Conservation (phyloP, 2,113 vertebrate species). For the Amphilophus citrinellus region DNA sequence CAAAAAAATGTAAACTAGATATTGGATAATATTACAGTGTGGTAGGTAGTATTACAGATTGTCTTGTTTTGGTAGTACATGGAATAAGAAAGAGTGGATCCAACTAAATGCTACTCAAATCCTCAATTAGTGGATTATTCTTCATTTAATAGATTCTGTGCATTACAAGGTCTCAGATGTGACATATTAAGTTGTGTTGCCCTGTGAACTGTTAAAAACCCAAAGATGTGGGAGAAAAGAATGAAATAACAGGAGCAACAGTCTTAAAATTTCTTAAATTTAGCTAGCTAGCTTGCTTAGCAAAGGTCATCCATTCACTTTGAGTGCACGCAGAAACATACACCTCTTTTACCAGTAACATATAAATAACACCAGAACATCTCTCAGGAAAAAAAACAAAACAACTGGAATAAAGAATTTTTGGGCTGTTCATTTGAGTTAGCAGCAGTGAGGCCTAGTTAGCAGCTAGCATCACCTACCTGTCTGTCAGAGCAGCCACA, state of each 20-base stretch:
- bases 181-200: neutral
- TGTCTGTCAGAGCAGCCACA: neutral
- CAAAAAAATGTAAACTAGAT: neutral
- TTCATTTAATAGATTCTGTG: neutral
- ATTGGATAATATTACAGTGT: neutral
- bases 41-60: neutral
- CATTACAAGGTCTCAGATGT: neutral
- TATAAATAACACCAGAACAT: too few relatives aligned
- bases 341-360: too few relatives aligned
- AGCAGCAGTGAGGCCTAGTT: neutral
- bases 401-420: neutral
- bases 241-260: too few relatives aligned
- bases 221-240: too few relatives aligned
- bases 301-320: too few relatives aligned
- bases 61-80: neutral
- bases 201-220: neutral
- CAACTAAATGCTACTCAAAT: neutral
- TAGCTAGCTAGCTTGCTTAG: too few relatives aligned
- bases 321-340: too few relatives aligned
- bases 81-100: neutral
- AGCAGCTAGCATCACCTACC: neutral
- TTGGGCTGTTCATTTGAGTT: neutral
- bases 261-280: too few relatives aligned
- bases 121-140: neutral
- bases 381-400: too few relatives aligned